Conservation (phyloP, 2,888 invertebrate species). For the Aplocera efformata region DNA sequence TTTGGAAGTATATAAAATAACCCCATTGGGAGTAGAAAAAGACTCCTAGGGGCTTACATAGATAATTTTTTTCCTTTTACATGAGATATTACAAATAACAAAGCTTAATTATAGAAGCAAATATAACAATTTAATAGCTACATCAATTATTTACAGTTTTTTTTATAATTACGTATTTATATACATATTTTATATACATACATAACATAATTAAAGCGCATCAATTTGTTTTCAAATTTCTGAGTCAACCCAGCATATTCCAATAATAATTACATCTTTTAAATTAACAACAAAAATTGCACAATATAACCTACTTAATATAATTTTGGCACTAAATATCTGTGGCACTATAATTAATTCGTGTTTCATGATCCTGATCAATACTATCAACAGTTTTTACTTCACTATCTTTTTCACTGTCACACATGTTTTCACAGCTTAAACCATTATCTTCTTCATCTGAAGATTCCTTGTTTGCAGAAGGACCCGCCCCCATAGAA, state of each 20-base stretch:
- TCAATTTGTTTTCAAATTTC: constrained; percentile 71
- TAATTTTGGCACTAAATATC: constrained; percentile 84
- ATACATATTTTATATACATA: constrained; percentile 39
- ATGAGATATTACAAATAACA: constrained; percentile 60
- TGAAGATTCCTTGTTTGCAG: constrained; percentile 72
- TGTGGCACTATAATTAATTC: constrained; percentile 79
- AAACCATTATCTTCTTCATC: constrained; percentile 74
- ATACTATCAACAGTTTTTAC: constrained; percentile 65
- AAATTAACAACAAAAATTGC: constrained; percentile 76
- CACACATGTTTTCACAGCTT: constrained; percentile 53
- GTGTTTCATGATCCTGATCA: constrained; percentile 67
- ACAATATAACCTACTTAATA: constrained; percentile 76
- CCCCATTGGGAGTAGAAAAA: constrained; percentile 30
- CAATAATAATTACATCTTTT: constrained; percentile 62
- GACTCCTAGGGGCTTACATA: constrained; percentile 18
- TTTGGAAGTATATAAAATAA: constrained; percentile 40
- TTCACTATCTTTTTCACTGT: constrained; percentile 73
- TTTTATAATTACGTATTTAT: constrained; percentile 35
- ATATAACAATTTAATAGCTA: constrained; percentile 71
- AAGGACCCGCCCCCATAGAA: constrained; percentile 45
- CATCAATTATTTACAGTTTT: constrained; percentile 68
- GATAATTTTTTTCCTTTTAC: constrained; percentile 39
- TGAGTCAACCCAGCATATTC: constrained; percentile 62
- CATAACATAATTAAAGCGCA: constrained; percentile 73
- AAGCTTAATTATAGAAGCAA: constrained; percentile 73